phyloP scores from a whole-genome alignment of 2,888 invertebrate species.

The Mesoligia furuncula region DNA sequence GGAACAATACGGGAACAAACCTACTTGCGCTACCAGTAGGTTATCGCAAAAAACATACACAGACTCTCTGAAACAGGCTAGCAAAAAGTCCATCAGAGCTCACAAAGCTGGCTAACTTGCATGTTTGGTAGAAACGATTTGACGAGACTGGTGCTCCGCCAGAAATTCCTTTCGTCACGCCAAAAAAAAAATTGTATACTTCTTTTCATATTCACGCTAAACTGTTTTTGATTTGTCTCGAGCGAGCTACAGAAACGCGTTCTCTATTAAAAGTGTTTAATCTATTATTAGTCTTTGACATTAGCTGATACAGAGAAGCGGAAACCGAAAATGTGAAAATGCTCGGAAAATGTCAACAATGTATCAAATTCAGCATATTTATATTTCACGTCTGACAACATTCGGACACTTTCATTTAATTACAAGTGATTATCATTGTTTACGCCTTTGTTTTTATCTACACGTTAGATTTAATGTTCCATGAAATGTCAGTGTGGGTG shows the following conservation, averaged over 20 bases:
- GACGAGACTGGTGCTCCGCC: constrained; percentile 3
- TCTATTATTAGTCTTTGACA: not conserved
- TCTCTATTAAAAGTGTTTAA: not conserved
- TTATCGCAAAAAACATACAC: constrained; percentile 43
- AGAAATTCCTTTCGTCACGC: constrained; percentile 30
- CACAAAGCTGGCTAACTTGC: constrained; percentile 53
- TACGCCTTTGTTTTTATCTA: constrained; percentile 52
- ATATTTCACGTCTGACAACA: constrained; percentile 16
- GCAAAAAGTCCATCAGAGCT: constrained; percentile 45
- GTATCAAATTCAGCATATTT: not conserved
- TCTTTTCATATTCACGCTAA: constrained; percentile 3
- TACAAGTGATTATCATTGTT: constrained; percentile 35
- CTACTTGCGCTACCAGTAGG: constrained; percentile 14
- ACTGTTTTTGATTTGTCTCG: not conserved
- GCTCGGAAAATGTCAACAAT: not conserved
- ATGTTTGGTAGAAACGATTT: constrained; percentile 18
- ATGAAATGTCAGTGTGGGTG: constrained; percentile 46
- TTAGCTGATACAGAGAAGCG: not conserved
- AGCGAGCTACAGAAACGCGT: not conserved
- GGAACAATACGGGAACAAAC: constrained; percentile 36
- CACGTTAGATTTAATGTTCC: constrained; percentile 40
- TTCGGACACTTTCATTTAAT: constrained; percentile 34
- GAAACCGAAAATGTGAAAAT: not conserved
- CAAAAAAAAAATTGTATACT: constrained; percentile 21
- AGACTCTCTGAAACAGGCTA: constrained; percentile 28